Percentiles rank a stretch among this genome's conserved stretches.
These are phyloP conservation scores for Poeciliopsis turneri DNA, from an alignment of 2,797 vertebrate genomes.

Conservation along the genomic window DNA sequence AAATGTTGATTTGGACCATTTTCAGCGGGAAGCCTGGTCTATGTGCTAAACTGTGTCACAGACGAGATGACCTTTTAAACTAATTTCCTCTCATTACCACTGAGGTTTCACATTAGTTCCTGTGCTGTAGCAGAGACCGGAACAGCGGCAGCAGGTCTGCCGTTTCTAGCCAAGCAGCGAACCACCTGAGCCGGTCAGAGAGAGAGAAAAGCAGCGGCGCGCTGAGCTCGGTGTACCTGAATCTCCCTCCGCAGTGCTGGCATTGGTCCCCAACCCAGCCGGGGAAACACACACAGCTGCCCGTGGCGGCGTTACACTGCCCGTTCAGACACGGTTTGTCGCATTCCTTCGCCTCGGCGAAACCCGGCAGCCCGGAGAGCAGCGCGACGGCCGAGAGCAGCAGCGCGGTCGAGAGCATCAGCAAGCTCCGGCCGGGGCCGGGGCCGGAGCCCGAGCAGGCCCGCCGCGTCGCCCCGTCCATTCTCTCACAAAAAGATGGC, in stretches of 20 bases:
- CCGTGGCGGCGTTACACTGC: slow-evolving; percentile 85
- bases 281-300: slow-evolving; percentile 88
- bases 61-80: neutral
- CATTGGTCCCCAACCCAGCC: slow-evolving; percentile 97
- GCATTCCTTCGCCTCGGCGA: slow-evolving; percentile 87
- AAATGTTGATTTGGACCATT: neutral
- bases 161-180: neutral
- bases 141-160: neutral
- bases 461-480: slow-evolving; percentile 76
- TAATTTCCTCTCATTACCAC: neutral
- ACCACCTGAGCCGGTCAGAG: neutral
- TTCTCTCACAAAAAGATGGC: slow-evolving; percentile 79
- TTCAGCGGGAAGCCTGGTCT: neutral
- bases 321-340: slow-evolving; percentile 93
- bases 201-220: slow-evolving; percentile 11
- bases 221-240: slow-evolving; percentile 81
- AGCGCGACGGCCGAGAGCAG: slow-evolving; percentile 70
- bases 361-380: slow-evolving; percentile 67
- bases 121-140: neutral
- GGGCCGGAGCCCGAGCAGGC: slow-evolving; percentile 62
- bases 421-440: slow-evolving; percentile 54
- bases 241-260: slow-evolving; percentile 98
- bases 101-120: neutral
- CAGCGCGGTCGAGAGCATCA: slow-evolving; percentile 67
- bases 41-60: neutral